phyloP scores from a whole-genome alignment of 2,888 invertebrate genomes.

The Scaptomyza tumidula region DNA sequence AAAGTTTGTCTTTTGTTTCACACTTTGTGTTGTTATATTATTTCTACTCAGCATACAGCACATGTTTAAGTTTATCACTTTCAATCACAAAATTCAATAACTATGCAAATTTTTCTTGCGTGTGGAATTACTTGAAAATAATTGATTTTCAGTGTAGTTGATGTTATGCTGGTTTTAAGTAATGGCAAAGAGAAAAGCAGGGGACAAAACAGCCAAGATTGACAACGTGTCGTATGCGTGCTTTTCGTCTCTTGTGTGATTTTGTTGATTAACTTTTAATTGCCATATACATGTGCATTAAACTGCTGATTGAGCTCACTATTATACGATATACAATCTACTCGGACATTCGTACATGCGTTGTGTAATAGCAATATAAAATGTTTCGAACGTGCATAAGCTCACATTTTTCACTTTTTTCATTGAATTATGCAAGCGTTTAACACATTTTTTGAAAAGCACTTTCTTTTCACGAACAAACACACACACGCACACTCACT shows the following conservation, averaged over 20 bases:
- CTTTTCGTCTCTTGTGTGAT: constrained; percentile 15
- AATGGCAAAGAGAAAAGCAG: constrained; percentile 17
- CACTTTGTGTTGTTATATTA: constrained; percentile 10
- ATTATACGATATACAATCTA: constrained; percentile 36
- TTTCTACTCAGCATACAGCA: constrained; percentile 10
- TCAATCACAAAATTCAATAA: constrained; percentile 75
- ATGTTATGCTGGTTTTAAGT: constrained; percentile 6
- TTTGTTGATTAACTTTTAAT: constrained; percentile 58
- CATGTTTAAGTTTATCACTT: constrained; percentile 53
- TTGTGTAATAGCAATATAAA: background rate
- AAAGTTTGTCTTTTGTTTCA: constrained; percentile 15
- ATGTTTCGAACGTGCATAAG: constrained; percentile 43
- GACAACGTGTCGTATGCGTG: constrained; percentile 36
- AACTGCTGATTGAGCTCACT: constrained; percentile 19
- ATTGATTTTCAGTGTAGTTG: constrained; percentile 52
- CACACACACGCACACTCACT: constrained; percentile 25
- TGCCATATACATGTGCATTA: constrained; percentile 34
- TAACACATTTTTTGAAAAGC: constrained; percentile 73
- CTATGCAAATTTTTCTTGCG: constrained; percentile 71
- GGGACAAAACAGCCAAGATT: background rate
- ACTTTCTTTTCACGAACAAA: constrained; percentile 70
- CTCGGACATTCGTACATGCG: constrained; percentile 1
- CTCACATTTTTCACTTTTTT: constrained; percentile 37
- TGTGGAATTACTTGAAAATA: constrained; percentile 62
- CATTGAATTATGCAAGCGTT: constrained; percentile 70